phyloP scores from a whole-genome alignment of 1,140 invertebrate species.

The Diploscapter pachys region DNA sequence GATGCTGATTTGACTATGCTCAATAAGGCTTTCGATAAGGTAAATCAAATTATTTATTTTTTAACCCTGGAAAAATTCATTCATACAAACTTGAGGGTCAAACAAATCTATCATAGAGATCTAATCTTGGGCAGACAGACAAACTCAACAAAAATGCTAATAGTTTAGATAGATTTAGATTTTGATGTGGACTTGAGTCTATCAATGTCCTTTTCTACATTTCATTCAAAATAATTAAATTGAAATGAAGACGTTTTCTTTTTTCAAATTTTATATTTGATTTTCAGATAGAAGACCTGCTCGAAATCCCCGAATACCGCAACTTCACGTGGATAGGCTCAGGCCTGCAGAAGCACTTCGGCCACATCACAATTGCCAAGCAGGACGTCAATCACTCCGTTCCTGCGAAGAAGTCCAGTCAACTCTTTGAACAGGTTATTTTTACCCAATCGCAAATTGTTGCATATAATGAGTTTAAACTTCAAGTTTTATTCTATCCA shows the following conservation, averaged over 20 bases:
- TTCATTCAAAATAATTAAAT: not conserved
- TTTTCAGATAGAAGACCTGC: conserved; percentile 39
- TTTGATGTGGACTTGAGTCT: too few relatives aligned
- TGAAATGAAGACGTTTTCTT: not conserved
- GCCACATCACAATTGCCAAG: conserved; percentile 42
- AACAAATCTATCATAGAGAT: too few relatives aligned
- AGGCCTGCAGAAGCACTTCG: conserved; percentile 42
- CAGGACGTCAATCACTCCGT: conserved; percentile 40
- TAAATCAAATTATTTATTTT: conserved; percentile 1
- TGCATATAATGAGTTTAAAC: conserved; percentile 21
- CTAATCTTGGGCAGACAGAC: too few relatives aligned
- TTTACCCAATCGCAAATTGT: conserved; percentile 6
- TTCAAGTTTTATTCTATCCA: not conserved
- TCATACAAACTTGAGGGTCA: too few relatives aligned
- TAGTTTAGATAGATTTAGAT: too few relatives aligned
- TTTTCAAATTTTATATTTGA: not conserved
- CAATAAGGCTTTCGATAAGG: conserved; percentile 36
- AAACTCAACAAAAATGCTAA: too few relatives aligned
- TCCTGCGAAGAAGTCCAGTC: conserved; percentile 4
- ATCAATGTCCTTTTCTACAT: not conserved
- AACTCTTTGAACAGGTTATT: conserved; percentile 10
- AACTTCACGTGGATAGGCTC: conserved; percentile 44
- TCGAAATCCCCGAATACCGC: conserved; percentile 35
- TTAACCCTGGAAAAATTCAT: not conserved
- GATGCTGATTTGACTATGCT: conserved; percentile 29